Percentiles rank a stretch among this genome's conserved stretches.
These are phyloP conservation scores for Micromussa lordhowensis DNA, from an alignment of 92 coral and sea anemone genomes.

Conservation along the genomic window DNA sequence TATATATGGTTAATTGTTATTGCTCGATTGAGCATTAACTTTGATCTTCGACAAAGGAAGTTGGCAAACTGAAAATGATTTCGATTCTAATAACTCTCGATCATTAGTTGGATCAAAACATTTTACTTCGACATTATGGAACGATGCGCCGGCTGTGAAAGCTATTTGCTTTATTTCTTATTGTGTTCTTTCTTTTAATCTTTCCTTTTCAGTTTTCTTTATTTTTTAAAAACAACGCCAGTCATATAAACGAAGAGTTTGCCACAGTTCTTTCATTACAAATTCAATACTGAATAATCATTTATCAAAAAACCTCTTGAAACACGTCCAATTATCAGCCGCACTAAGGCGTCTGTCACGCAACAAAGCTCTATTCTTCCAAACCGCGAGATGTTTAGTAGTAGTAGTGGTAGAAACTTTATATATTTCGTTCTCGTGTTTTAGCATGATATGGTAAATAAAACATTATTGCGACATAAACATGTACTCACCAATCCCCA, in stretches of 20 bases:
- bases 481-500: conserved; percentile 44
- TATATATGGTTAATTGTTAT: background rate
- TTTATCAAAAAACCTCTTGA: background rate
- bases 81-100: no score
- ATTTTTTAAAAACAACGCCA: background rate
- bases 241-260: background rate
- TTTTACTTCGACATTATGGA: background rate
- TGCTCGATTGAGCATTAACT: background rate
- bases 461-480: background rate
- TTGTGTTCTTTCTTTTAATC: no score
- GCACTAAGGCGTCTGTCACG: background rate
- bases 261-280: background rate
- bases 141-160: background rate
- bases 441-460: background rate
- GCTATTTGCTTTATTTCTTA: background rate
- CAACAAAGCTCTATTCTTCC: background rate
- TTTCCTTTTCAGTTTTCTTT: no score
- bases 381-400: background rate
- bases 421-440: no score
- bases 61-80: no score
- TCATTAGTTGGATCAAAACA: no score
- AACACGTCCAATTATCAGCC: background rate
- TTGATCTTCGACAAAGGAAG: no score
- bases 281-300: background rate
- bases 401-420: no score